These are phyloP conservation scores for Metacarcinus magister DNA, from an alignment of 2,888 invertebrate species.

Conservation along the genomic window DNA sequence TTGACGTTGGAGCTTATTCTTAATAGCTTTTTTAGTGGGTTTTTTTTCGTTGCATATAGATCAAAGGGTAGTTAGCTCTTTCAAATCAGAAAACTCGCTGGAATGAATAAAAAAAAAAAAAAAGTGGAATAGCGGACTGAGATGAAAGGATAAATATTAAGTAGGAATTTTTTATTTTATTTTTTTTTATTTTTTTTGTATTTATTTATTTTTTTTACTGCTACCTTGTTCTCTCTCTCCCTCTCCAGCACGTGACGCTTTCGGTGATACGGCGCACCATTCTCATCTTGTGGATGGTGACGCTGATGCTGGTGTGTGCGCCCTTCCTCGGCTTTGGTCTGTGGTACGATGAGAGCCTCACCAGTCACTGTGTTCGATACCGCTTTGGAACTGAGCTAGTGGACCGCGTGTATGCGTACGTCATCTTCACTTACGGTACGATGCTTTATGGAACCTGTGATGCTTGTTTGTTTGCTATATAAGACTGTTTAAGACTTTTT, in stretches of 20 bases:
- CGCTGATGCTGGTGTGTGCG: slow-evolving; percentile 89
- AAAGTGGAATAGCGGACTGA: no score
- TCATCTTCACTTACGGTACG: slow-evolving; percentile 91
- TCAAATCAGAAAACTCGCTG: no score
- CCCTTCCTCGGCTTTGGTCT: slow-evolving; percentile 91
- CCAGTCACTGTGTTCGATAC: slow-evolving; percentile 88
- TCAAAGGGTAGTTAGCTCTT: not conserved
- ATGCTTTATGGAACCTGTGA: no score
- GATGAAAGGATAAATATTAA: no score
- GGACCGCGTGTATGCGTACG: slow-evolving; percentile 90
- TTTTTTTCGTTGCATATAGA: not conserved
- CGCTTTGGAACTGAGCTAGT: slow-evolving; percentile 88
- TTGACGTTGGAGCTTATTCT: not conserved
- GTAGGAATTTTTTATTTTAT: no score
- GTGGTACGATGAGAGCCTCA: slow-evolving; percentile 87
- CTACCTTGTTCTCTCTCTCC: not conserved
- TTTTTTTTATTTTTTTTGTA: no score
- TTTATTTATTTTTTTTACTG: no score
- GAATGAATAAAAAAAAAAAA: no score
- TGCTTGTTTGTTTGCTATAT: no score
- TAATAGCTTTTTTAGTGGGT: not conserved
- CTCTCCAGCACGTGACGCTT: slow-evolving; percentile 91
- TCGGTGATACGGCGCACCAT: slow-evolving; percentile 90
- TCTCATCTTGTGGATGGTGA: slow-evolving; percentile 89
- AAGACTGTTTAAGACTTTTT: no score